Evolutionary conservation across 2,888 invertebrate genomes (phyloP).

Genomic region (Chrysodeixis includens): DNA sequence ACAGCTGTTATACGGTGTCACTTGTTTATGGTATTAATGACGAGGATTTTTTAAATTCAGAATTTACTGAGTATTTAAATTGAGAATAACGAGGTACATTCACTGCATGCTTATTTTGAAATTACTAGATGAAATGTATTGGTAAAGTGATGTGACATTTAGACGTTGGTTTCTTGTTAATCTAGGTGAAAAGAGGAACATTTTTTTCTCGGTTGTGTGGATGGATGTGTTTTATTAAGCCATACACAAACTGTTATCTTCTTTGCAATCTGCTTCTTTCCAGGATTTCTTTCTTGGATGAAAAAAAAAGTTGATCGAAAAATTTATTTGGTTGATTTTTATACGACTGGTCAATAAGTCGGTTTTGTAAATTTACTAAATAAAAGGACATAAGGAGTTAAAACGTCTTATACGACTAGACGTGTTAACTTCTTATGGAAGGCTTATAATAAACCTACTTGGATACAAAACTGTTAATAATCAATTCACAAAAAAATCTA

Average conservation of each 20-base stretch:
- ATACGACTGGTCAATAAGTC: too few species aligned
- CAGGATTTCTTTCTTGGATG: too few species aligned
- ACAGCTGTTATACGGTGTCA: constrained; percentile 68
- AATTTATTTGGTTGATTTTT: too few species aligned
- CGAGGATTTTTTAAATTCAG: constrained; percentile 62
- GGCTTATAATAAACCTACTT: too few species aligned
- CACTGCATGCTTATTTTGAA: constrained; percentile 18
- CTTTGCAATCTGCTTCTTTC: too few species aligned
- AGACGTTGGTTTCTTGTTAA: neutral
- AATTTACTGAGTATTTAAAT: constrained; percentile 27
- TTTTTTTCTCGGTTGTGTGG: neutral
- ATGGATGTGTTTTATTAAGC: neutral
- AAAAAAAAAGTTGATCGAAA: too few species aligned
- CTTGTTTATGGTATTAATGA: constrained; percentile 75
- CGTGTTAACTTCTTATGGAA: too few species aligned
- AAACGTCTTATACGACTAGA: too few species aligned
- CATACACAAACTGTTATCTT: too few species aligned
- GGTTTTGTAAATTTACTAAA: too few species aligned
- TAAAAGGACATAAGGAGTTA: too few species aligned
- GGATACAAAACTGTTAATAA: neutral
- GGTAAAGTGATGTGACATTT: constrained; percentile 15
- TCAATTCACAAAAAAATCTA: neutral
- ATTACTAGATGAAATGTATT: neutral
- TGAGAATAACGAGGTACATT: constrained; percentile 6
- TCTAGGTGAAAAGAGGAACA: neutral